Conservation (phyloP, 2,797 vertebrate genomes). For the Sibirionetta formosa region DNA sequence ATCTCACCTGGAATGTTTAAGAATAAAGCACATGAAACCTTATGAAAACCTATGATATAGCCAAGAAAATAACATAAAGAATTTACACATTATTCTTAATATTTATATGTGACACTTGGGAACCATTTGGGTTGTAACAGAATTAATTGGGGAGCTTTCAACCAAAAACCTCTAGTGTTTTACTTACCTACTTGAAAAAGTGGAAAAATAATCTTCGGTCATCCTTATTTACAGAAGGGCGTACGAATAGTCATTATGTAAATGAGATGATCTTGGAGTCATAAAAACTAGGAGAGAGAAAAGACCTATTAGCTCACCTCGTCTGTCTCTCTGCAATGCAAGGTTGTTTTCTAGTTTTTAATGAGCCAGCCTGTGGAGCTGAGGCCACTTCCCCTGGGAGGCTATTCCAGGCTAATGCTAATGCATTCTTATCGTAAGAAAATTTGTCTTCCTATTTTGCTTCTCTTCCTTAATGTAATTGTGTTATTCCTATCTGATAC, state of each 20-base stretch:
- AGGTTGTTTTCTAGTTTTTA: conserved; percentile 68
- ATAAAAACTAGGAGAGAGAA: conserved; percentile 38
- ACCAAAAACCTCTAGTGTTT: conserved; percentile 40
- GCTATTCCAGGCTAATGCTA: conserved; percentile 39
- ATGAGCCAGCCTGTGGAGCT: conserved; percentile 55
- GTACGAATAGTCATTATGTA: conserved; percentile 53
- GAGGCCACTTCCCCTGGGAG: conserved; percentile 52
- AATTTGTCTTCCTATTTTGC: conserved; percentile 34
- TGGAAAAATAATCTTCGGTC: conserved; percentile 63
- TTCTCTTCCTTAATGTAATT: conserved; percentile 13
- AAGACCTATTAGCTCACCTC: conserved; percentile 68
- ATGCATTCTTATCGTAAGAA: conserved; percentile 40
- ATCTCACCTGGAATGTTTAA: neutral
- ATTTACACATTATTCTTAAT: conserved; percentile 23
- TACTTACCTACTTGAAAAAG: conserved; percentile 30
- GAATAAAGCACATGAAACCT: neutral
- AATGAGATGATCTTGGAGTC: conserved; percentile 59
- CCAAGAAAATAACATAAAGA: conserved; percentile 17
- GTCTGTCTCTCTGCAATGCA: conserved; percentile 33
- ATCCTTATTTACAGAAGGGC: conserved; percentile 55
- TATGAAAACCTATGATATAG: neutral
- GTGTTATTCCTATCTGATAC: neutral
- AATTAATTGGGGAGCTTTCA: conserved; percentile 66
- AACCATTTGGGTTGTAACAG: conserved; percentile 48
- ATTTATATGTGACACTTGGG: conserved; percentile 40